phyloP scores from a whole-genome alignment of 2,888 invertebrate genomes.

The Sipha maydis region DNA sequence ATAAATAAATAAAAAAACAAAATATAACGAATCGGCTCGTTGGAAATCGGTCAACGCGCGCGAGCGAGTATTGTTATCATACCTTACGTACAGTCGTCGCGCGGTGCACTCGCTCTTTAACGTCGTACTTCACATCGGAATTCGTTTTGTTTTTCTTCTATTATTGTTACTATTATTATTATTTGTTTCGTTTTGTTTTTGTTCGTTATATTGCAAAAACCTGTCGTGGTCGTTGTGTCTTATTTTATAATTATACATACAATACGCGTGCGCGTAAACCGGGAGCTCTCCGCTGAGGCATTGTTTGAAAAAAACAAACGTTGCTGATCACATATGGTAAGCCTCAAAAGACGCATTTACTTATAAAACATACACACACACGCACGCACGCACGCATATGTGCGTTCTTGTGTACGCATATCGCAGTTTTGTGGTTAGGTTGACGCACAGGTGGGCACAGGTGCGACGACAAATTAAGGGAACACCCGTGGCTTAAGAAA shows the following conservation, averaged over 20 bases:
- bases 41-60: conserved; percentile 25
- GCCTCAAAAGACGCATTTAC: not conserved
- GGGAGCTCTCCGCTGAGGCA: not conserved
- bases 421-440: too few relatives aligned
- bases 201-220: conserved; percentile 1
- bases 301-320: not conserved
- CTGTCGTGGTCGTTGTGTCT: not conserved
- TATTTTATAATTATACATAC: not conserved
- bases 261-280: not conserved
- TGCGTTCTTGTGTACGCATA: not conserved
- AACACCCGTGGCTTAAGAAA: too few relatives aligned
- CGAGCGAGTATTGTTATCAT: not conserved
- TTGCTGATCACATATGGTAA: not conserved
- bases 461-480: too few relatives aligned
- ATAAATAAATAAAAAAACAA: not conserved
- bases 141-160: not conserved
- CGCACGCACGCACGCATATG: not conserved
- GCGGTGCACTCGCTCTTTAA: not conserved
- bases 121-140: not conserved
- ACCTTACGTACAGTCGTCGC: not conserved
- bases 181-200: conserved; percentile 1
- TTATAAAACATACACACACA: not conserved
- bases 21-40: not conserved
- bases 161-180: too few relatives aligned
- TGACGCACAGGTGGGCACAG: too few relatives aligned